phyloP scores from a whole-genome alignment of 2,113 vertebrate genomes.

The Paradisaea rubra region DNA sequence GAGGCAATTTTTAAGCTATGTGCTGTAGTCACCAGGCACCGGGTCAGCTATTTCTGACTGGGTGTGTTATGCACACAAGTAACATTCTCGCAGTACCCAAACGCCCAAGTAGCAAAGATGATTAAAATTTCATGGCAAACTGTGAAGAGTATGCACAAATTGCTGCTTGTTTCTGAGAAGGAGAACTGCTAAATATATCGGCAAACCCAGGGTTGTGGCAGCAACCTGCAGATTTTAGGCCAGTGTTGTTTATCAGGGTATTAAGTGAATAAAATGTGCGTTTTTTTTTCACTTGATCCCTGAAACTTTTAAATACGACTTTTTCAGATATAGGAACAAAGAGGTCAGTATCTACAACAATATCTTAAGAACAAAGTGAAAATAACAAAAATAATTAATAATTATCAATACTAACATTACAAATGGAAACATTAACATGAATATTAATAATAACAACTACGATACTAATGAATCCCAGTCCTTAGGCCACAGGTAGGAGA shows the following conservation, averaged over 20 bases:
- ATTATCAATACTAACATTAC: background rate
- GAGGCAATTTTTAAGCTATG: background rate
- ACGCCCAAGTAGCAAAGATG: conserved; percentile 5
- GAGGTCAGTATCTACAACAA: background rate
- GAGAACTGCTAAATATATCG: background rate
- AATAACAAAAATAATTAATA: background rate
- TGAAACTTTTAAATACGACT: background rate
- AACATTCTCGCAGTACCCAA: background rate
- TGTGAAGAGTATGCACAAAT: conserved; percentile 21
- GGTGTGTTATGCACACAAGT: background rate
- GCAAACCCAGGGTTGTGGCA: background rate
- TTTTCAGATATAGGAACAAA: background rate
- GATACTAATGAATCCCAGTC: background rate
- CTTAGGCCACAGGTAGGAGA: background rate
- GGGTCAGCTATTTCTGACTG: conserved; percentile 31
- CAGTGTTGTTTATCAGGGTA: background rate
- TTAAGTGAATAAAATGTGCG: background rate
- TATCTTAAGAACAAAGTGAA: background rate
- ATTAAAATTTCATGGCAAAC: conserved; percentile 55
- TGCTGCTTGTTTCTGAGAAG: conserved; percentile 6
- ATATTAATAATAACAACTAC: background rate
- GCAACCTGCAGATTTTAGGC: background rate
- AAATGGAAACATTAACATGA: background rate
- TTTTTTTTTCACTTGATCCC: background rate
- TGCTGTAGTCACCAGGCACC: background rate